phyloP scores from a whole-genome alignment of 2,888 invertebrate species.

The Limenitis arthemis region DNA sequence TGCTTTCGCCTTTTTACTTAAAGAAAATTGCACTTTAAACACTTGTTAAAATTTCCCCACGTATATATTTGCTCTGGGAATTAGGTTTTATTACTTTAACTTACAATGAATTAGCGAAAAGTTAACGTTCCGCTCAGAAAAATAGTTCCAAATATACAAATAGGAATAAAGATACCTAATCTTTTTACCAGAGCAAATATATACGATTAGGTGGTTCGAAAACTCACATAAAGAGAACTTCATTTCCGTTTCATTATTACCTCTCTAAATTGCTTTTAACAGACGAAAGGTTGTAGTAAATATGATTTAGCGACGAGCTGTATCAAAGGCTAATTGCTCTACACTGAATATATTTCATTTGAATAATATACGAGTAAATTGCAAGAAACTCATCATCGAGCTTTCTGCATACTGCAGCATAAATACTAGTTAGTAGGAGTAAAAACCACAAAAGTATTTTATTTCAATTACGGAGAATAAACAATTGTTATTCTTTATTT shows the following conservation, averaged over 20 bases:
- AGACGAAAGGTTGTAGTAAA: constrained; percentile 49
- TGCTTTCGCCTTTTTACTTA: constrained; percentile 33
- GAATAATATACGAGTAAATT: constrained; percentile 13
- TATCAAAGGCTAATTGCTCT: constrained; percentile 59
- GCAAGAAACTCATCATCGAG: constrained; percentile 7
- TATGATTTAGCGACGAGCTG: constrained; percentile 52
- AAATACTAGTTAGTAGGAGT: too few relatives aligned
- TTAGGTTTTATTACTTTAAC: too few relatives aligned
- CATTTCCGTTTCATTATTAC: constrained; percentile 49
- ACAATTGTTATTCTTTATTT: neutral
- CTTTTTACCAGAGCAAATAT: too few relatives aligned
- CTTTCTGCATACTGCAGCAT: neutral
- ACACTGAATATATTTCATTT: constrained; percentile 31
- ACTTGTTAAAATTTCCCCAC: constrained; percentile 29
- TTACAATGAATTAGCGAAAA: too few relatives aligned
- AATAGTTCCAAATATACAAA: too few relatives aligned
- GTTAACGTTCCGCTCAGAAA: too few relatives aligned
- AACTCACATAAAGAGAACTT: constrained; percentile 41
- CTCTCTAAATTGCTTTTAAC: constrained; percentile 47
- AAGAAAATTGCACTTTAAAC: constrained; percentile 33
- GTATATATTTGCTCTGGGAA: constrained; percentile 22
- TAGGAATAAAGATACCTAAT: too few relatives aligned
- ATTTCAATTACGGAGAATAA: neutral
- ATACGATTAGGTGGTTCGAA: constrained; percentile 31
- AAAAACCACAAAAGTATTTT: neutral